Evolutionary conservation across 2,113 vertebrate species (phyloP).

Genomic region (Catharus fuscescens): DNA sequence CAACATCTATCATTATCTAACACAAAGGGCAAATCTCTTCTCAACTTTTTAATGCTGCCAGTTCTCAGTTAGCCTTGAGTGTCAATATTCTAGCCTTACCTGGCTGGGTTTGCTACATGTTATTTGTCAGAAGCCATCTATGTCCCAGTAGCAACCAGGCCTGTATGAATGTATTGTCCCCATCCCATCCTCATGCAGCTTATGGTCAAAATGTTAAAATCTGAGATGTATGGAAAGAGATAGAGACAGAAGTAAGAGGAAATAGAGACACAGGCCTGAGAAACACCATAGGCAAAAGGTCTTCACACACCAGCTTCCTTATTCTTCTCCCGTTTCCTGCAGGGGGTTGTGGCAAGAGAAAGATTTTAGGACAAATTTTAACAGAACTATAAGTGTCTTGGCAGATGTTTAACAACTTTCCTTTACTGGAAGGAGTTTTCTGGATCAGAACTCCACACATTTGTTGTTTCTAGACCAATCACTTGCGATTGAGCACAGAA

Average conservation of each 20-base stretch:
- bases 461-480: not conserved
- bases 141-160: not conserved
- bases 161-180: not conserved
- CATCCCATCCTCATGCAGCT: not conserved
- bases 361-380: not conserved
- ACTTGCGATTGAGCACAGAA: not conserved
- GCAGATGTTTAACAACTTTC: not conserved
- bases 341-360: not conserved
- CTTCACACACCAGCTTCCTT: not conserved
- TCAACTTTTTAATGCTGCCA: not conserved
- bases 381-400: not conserved
- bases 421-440: not conserved
- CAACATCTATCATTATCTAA: not conserved
- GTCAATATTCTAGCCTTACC: not conserved
- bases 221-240: not conserved
- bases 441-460: not conserved
- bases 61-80: not conserved
- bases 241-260: not conserved
- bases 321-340: not conserved
- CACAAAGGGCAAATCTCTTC: not conserved
- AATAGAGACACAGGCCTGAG: not conserved
- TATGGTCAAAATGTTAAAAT: not conserved
- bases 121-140: not conserved
- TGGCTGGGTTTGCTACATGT: not conserved
- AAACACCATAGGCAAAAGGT: not conserved